Evolutionary conservation across 2,113 vertebrate species (phyloP).

Genomic region (Poecilia latipinna): DNA sequence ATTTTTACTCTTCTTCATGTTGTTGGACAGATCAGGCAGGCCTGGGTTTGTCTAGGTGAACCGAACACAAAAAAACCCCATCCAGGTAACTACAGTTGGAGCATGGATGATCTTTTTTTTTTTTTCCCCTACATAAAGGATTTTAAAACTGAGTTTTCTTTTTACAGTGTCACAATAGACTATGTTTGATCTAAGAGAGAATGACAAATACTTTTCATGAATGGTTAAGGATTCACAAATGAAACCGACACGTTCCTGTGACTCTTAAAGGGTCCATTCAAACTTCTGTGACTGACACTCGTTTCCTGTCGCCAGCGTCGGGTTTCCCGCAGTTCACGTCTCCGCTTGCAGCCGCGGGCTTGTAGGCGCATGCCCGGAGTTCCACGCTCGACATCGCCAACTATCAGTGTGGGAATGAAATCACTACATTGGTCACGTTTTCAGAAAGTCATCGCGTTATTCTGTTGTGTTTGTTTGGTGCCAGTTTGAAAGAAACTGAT

Average conservation of each 20-base stretch:
- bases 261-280: slow-evolving; percentile 38
- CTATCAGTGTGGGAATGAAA: slow-evolving; percentile 30
- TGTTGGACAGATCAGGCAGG: background rate
- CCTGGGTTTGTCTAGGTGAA: no score
- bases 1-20: background rate
- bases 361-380: slow-evolving; percentile 32
- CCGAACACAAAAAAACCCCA: no score
- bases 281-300: slow-evolving; percentile 30
- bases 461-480: background rate
- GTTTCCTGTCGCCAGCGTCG: slow-evolving; percentile 55
- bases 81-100: no score
- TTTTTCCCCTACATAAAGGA: background rate
- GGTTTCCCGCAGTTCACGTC: slow-evolving; percentile 34
- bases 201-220: background rate
- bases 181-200: background rate
- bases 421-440: slow-evolving; percentile 1
- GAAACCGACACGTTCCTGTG: slow-evolving; percentile 13
- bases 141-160: background rate
- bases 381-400: slow-evolving; percentile 27
- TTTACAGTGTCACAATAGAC: background rate
- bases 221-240: slow-evolving; percentile 24
- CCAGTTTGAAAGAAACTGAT: background rate
- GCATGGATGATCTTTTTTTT: background rate
- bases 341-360: slow-evolving; percentile 37
- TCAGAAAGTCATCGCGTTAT: no score